Conservation (phyloP, 2,797 vertebrate genomes). For the Pantherophis alleghaniensis region DNA sequence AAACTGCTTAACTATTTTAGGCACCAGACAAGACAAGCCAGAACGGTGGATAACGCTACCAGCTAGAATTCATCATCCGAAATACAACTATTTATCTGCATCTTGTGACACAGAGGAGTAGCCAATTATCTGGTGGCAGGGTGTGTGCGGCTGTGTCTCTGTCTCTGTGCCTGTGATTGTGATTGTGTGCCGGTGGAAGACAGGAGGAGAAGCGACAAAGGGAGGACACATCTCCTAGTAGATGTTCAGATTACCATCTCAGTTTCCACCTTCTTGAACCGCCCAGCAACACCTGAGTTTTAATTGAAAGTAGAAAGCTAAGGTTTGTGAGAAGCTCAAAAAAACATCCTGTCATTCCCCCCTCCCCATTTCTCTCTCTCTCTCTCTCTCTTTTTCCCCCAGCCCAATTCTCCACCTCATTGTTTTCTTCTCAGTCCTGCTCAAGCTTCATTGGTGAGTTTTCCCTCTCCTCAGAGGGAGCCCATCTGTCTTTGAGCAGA, state of each 20-base stretch:
- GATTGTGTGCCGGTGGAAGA: background rate
- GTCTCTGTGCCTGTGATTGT: background rate
- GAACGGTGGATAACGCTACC: background rate
- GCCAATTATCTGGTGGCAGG: background rate
- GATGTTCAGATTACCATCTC: background rate
- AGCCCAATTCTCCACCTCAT: background rate
- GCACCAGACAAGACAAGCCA: background rate
- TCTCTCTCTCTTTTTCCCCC: too few species aligned
- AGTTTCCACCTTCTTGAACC: background rate
- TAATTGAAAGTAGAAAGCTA: constrained; percentile 29
- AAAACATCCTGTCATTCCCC: background rate
- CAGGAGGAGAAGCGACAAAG: background rate
- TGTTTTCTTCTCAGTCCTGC: constrained; percentile 17
- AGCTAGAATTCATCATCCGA: background rate
- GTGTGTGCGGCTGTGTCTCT: background rate
- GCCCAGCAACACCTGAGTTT: constrained; percentile 3
- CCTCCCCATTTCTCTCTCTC: fast-evolving
- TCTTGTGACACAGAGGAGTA: background rate
- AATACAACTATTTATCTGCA: background rate
- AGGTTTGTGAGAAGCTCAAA: background rate
- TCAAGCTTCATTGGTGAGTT: constrained; percentile 8
- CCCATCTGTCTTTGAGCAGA: constrained; percentile 59
- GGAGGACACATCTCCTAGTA: background rate
- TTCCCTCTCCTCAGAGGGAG: background rate
- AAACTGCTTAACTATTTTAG: constrained; percentile 6